phyloP scores from a whole-genome alignment of 2,797 vertebrate genomes.

The Mus spretus region DNA sequence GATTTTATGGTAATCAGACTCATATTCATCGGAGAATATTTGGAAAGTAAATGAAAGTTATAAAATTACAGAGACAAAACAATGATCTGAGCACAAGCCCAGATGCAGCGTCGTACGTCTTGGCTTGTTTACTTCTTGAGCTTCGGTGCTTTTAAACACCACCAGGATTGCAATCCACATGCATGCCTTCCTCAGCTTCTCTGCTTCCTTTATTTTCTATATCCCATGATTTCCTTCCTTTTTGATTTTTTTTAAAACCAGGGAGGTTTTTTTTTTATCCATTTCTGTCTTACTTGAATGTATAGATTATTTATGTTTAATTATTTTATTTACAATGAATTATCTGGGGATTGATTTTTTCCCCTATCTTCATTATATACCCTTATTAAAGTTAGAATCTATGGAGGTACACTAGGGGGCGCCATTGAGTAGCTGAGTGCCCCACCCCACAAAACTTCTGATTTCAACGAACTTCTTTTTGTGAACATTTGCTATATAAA shows the following conservation, averaged over 20 bases:
- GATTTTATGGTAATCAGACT: not conserved
- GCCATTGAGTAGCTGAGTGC: not conserved
- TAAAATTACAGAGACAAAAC: not conserved
- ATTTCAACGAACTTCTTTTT: not conserved
- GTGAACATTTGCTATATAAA: not conserved
- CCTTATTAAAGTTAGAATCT: slow-evolving; percentile 45
- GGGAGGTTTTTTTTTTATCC: not conserved
- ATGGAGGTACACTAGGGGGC: not conserved
- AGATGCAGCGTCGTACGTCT: not conserved
- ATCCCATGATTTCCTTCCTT: slow-evolving; percentile 42
- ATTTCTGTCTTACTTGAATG: not conserved
- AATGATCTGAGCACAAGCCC: not conserved
- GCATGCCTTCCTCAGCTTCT: not conserved
- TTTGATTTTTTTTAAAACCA: not conserved
- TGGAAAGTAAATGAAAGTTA: not conserved
- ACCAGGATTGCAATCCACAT: not conserved
- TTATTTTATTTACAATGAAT: slow-evolving; percentile 50
- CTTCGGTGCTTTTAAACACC: slow-evolving; percentile 4
- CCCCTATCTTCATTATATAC: not conserved
- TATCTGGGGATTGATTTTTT: slow-evolving; percentile 2
- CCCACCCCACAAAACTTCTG: not conserved
- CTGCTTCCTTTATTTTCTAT: slow-evolving; percentile 59
- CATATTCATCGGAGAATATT: not conserved
- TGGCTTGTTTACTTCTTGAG: not conserved
- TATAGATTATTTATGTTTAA: slow-evolving; percentile 43